Percentiles rank a stretch among this genome's conserved stretches.
Evolutionary conservation across 2,797 vertebrate genomes (phyloP).

Genomic region (Heteromormyrus szaboi): DNA sequence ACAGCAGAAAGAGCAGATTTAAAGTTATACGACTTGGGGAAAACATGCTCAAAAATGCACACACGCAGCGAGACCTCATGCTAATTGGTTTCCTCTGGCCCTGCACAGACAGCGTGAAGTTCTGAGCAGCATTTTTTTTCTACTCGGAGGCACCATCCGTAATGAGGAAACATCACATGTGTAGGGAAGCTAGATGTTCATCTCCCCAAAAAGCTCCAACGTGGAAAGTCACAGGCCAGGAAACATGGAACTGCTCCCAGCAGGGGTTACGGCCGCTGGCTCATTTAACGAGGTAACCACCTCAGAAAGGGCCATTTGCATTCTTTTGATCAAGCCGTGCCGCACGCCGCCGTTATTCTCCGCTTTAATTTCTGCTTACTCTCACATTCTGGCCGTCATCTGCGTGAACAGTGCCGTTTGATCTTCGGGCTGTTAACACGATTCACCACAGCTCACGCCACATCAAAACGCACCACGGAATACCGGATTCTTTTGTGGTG

Average conservation of each 20-base stretch:
- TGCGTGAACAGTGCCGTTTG: neutral
- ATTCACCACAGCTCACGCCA: slow-evolving; percentile 3
- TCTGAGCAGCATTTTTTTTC: neutral
- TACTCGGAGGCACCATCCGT: neutral
- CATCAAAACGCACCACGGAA: slow-evolving; percentile 4
- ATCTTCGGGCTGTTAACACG: slow-evolving; percentile 14
- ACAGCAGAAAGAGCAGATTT: neutral
- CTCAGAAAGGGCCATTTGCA: neutral
- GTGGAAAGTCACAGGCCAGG: neutral
- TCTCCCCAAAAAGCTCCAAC: neutral
- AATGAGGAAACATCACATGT: neutral
- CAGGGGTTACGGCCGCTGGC: neutral
- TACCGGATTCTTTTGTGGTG: slow-evolving; percentile 4
- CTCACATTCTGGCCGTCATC: neutral
- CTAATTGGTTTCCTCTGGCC: neutral
- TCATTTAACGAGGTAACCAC: slow-evolving; percentile 17
- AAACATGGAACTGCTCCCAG: neutral
- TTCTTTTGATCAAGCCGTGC: neutral
- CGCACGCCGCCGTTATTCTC: neutral
- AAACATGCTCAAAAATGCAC: neutral
- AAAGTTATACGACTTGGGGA: neutral
- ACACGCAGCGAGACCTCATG: neutral
- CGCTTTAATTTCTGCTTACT: slow-evolving; percentile 10
- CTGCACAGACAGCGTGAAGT: neutral
- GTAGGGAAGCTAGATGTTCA: neutral